phyloP scores from a whole-genome alignment of 2,888 invertebrate genomes.

The Sabellastarte sp. region DNA sequence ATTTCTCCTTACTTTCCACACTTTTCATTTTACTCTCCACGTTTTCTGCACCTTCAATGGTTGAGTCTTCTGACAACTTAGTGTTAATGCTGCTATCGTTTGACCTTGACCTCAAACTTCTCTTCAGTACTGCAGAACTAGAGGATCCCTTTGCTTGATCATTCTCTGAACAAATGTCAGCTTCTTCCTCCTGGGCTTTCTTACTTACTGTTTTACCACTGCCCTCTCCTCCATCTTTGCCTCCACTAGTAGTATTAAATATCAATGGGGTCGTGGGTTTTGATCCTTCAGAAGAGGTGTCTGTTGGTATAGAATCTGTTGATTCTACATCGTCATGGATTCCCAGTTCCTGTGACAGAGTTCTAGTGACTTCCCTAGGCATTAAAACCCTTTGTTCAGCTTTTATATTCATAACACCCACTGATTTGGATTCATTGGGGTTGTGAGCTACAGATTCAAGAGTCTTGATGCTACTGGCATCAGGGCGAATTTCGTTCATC shows the following conservation, averaged over 20 bases:
- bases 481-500: no score
- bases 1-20: background rate
- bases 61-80: background rate
- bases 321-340: no score
- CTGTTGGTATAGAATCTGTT: conserved; percentile 4
- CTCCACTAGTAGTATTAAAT: background rate
- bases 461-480: no score
- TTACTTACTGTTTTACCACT: background rate
- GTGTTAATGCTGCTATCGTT: background rate
- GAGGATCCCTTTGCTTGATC: no score
- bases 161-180: no score
- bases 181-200: background rate
- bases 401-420: no score
- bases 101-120: background rate
- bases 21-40: no score
- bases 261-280: background rate
- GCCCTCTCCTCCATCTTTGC: background rate
- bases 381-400: no score
- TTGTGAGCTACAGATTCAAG: no score
- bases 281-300: background rate
- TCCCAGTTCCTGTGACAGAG: no score
- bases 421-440: no score
- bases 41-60: background rate
- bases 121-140: background rate
- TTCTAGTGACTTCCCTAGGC: no score